Evolutionary conservation across 2,888 invertebrate genomes (phyloP).

Genomic region (Xanthia togata): DNA sequence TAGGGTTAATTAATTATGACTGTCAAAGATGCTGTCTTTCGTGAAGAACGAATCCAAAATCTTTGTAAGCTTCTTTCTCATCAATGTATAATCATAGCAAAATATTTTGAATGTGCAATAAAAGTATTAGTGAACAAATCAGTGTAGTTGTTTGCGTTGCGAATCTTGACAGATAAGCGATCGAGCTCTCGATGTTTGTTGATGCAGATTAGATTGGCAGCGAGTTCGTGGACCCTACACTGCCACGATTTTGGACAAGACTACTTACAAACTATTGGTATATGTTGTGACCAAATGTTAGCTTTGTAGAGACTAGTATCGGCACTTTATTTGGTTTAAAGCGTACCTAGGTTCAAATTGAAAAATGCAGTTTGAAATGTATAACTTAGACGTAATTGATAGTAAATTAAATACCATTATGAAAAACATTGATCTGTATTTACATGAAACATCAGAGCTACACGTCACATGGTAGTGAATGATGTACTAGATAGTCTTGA

Average conservation of each 20-base stretch:
- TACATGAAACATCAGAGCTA: not conserved
- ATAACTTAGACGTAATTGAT: not conserved
- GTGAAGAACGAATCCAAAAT: not conserved
- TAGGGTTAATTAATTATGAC: too few species aligned
- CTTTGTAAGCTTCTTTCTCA: not conserved
- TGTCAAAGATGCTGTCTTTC: not conserved
- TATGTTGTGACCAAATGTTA: not conserved
- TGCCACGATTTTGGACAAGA: not conserved
- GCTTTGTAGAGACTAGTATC: slow-evolving; percentile 1
- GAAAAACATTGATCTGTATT: not conserved
- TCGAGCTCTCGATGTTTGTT: slow-evolving; percentile 41
- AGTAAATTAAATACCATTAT: not conserved
- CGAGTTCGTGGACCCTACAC: slow-evolving; percentile 34
- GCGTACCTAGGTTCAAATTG: not conserved
- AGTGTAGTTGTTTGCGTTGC: slow-evolving; percentile 53
- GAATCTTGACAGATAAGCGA: slow-evolving; percentile 64
- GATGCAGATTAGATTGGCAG: slow-evolving; percentile 58
- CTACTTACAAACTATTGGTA: too few species aligned
- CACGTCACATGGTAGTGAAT: not conserved
- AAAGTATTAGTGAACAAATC: slow-evolving; percentile 54
- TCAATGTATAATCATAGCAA: not conserved
- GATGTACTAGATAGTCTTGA: not conserved
- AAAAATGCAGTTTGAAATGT: not conserved
- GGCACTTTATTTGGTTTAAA: not conserved
- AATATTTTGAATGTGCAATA: slow-evolving; percentile 27